These are phyloP conservation scores for Charanyca ferruginea DNA, from an alignment of 2,888 invertebrate species.

Conservation along the genomic window DNA sequence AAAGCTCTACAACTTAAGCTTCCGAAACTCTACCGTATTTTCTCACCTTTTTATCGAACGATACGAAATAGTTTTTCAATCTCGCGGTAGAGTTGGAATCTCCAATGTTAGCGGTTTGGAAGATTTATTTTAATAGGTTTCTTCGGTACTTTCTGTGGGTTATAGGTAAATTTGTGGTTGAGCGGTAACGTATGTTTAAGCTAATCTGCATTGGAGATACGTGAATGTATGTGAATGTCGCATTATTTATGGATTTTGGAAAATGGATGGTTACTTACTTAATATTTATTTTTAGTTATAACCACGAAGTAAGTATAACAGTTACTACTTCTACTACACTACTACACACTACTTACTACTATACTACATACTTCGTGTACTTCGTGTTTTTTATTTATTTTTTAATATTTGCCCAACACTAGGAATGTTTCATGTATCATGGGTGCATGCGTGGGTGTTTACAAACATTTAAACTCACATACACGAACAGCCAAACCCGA, in stretches of 20 bases:
- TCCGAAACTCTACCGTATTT: slow-evolving; percentile 51
- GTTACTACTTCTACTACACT: too few relatives aligned
- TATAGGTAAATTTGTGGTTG: slow-evolving; percentile 36
- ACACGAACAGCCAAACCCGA: too few relatives aligned
- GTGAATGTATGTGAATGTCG: neutral
- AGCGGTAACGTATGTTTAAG: slow-evolving; percentile 34
- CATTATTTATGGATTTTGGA: slow-evolving; percentile 5
- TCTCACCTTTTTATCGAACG: slow-evolving; percentile 53
- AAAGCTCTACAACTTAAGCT: slow-evolving; percentile 56
- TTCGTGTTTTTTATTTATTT: too few relatives aligned
- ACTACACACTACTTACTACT: too few relatives aligned
- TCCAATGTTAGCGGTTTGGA: slow-evolving; percentile 48
- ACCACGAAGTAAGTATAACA: too few relatives aligned
- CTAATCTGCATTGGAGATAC: slow-evolving; percentile 24
- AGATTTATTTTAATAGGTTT: slow-evolving; percentile 60
- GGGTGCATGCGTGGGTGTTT: too few relatives aligned
- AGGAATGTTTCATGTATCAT: too few relatives aligned
- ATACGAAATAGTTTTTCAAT: slow-evolving; percentile 61
- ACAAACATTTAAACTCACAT: too few relatives aligned
- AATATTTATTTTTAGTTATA: neutral
- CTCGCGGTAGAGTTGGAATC: slow-evolving; percentile 42
- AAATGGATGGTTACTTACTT: neutral
- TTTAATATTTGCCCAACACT: too few relatives aligned
- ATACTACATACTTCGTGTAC: too few relatives aligned
- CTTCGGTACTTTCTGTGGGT: slow-evolving; percentile 27